Conservation (phyloP, 2,797 vertebrate genomes). For the Lycodopsis pacificus region DNA sequence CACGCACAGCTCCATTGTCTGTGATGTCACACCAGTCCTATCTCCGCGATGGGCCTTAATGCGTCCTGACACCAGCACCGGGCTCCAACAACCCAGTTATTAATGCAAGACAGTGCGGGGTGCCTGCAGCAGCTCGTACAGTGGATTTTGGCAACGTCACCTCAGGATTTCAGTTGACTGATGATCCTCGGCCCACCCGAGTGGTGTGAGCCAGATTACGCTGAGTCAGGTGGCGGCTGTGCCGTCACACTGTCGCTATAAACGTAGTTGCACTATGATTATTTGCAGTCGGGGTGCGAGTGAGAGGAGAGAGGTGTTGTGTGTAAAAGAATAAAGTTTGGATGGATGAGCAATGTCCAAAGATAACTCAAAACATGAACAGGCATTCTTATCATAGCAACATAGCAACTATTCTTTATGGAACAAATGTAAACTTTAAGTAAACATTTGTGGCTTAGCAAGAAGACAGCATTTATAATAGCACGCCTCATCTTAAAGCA, state of each 20-base stretch:
- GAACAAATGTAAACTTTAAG: background rate
- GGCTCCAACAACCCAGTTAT: conserved; percentile 39
- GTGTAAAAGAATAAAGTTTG: conserved; percentile 17
- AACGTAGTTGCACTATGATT: conserved; percentile 5
- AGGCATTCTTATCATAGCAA: too few species aligned
- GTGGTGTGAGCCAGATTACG: conserved; percentile 9
- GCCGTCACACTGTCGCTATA: background rate
- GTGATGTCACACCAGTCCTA: conserved; percentile 46
- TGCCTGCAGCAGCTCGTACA: conserved; percentile 28
- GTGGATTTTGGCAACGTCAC: conserved; percentile 34
- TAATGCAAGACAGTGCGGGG: conserved; percentile 48
- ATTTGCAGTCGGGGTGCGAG: conserved; percentile 24
- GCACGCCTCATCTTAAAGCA: background rate
- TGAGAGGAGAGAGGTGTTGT: conserved; percentile 24
- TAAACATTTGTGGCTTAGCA: background rate
- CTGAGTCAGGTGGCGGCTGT: conserved; percentile 33
- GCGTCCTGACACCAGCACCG: conserved; percentile 53
- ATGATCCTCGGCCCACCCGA: conserved; percentile 38
- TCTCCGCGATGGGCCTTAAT: conserved; percentile 59
- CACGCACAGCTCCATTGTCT: conserved; percentile 57
- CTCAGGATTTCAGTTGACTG: conserved; percentile 45
- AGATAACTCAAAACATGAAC: background rate
- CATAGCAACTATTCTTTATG: background rate
- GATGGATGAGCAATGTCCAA: conserved; percentile 6
- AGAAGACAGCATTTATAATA: background rate